phyloP scores from a whole-genome alignment of 2,888 invertebrate genomes.

The Ormyrus thymus region DNA sequence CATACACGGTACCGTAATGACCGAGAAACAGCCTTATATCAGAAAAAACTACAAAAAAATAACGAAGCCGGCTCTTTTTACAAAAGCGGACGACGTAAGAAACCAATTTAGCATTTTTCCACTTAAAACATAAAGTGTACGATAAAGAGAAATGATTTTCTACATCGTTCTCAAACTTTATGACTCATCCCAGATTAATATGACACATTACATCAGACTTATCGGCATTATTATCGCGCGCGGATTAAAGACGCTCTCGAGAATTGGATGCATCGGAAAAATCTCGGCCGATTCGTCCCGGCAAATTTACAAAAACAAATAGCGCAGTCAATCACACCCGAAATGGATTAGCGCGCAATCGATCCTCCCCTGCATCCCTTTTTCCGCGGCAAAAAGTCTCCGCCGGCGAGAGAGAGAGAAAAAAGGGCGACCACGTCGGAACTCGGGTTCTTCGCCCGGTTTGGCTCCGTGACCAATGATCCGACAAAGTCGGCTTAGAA shows the following conservation, averaged over 20 bases:
- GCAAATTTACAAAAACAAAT: slow-evolving; percentile 11
- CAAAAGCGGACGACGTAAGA: background rate
- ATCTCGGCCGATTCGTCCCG: background rate
- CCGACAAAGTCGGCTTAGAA: slow-evolving; percentile 65
- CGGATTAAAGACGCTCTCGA: too few species aligned
- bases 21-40: background rate
- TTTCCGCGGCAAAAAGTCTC: slow-evolving; percentile 36
- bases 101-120: too few species aligned
- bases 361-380: slow-evolving; percentile 19
- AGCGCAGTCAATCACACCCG: slow-evolving; percentile 19
- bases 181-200: too few species aligned
- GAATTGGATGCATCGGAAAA: too few species aligned
- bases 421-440: slow-evolving; percentile 57
- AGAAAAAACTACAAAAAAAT: slow-evolving; percentile 20
- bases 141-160: too few species aligned
- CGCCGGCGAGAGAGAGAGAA: background rate
- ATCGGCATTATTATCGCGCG: too few species aligned
- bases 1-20: background rate
- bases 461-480: slow-evolving; percentile 64
- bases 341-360: slow-evolving; percentile 12
- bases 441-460: slow-evolving; percentile 66
- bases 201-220: too few species aligned
- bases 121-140: too few species aligned
- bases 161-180: too few species aligned
- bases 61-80: background rate